Conservation (phyloP, 2,888 invertebrate genomes). For the Tinea pellionella region DNA sequence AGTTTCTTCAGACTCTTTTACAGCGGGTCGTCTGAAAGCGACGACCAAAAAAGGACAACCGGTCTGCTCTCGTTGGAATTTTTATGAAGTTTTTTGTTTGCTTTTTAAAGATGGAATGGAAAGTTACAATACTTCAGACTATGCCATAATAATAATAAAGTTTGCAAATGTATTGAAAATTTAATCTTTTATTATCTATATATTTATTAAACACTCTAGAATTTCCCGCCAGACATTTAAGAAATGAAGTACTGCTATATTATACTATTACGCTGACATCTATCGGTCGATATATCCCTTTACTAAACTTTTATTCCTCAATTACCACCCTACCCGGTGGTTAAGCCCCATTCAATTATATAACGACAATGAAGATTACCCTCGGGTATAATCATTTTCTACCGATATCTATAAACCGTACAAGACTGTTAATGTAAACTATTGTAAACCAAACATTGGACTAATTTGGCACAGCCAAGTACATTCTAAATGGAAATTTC, state of each 20-base stretch:
- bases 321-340: not conserved
- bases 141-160: not conserved
- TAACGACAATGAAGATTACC: not conserved
- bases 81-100: conserved; percentile 56
- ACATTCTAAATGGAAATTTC: conserved; percentile 49
- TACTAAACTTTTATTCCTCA: not conserved
- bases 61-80: conserved; percentile 39
- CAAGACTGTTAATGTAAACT: conserved; percentile 7
- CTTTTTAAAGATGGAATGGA: conserved; percentile 41
- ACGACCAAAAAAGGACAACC: conserved; percentile 49
- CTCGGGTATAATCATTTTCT: conserved; percentile 4
- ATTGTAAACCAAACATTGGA: conserved; percentile 37
- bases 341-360: not conserved
- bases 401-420: conserved; percentile 2
- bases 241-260: not conserved
- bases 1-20: conserved; percentile 45
- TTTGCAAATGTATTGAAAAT: not conserved
- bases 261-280: not conserved
- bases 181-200: not conserved
- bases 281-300: not conserved
- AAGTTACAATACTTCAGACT: conserved; percentile 26
- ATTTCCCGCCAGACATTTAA: no score
- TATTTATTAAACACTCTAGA: no score
- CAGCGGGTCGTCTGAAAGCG: conserved; percentile 31
- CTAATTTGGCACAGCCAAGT: conserved; percentile 44